phyloP scores from a whole-genome alignment of 2,888 invertebrate species.

The Vannuccia rotundouncinata region DNA sequence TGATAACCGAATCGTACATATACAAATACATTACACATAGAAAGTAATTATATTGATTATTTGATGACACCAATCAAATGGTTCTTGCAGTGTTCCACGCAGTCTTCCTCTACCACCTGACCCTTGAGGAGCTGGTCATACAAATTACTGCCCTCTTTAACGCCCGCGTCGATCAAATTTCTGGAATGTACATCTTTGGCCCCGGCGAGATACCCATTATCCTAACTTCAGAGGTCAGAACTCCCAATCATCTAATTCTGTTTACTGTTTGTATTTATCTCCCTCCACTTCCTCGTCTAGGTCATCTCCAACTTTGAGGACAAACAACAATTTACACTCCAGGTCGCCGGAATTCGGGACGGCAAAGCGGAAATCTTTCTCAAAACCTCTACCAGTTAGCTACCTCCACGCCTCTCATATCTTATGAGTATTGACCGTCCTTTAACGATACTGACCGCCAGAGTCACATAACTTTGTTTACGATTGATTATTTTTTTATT shows the following conservation, averaged over 20 bases:
- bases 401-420: too few species aligned
- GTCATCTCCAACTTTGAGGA: not conserved
- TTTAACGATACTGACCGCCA: too few species aligned
- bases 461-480: too few species aligned
- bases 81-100: conserved; percentile 29
- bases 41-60: too few species aligned
- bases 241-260: not conserved
- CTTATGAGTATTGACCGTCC: too few species aligned
- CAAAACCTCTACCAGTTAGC: not conserved
- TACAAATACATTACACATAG: too few species aligned
- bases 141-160: not conserved
- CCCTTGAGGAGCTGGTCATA: not conserved
- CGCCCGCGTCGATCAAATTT: not conserved
- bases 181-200: not conserved
- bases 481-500: too few species aligned
- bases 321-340: not conserved
- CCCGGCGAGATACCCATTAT: not conserved
- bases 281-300: not conserved
- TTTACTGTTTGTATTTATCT: not conserved
- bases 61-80: too few species aligned
- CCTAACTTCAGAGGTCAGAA: conserved; percentile 15
- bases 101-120: not conserved
- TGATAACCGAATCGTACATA: too few species aligned
- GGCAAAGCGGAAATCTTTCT: not conserved
- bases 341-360: not conserved